phyloP scores from a whole-genome alignment of 2,113 vertebrate species.

The Emydocephalus ijimae region DNA sequence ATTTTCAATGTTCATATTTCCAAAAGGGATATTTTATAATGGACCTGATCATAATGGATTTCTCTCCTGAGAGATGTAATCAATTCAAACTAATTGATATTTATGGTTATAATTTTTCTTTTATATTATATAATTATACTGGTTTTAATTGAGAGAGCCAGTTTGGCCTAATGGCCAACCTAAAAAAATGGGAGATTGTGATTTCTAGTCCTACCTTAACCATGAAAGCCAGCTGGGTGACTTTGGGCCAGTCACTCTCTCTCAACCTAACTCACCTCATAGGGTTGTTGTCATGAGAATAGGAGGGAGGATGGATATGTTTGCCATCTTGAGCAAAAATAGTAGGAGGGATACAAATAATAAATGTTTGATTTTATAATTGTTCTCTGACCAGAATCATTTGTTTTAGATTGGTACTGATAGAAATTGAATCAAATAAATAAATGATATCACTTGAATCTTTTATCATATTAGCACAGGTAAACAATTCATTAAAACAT shows the following conservation, averaged over 20 bases:
- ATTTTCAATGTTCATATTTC: background rate
- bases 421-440: background rate
- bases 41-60: background rate
- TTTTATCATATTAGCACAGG: background rate
- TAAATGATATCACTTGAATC: background rate
- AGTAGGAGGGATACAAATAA: background rate
- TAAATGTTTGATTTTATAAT: background rate
- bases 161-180: background rate
- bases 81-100: background rate
- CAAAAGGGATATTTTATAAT: background rate
- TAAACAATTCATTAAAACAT: conserved; percentile 2
- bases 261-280: background rate
- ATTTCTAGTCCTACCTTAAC: background rate
- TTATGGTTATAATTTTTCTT: background rate
- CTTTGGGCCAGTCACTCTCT: background rate
- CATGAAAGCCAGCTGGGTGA: background rate
- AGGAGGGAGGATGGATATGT: background rate
- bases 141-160: background rate
- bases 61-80: background rate
- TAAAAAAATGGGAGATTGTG: background rate
- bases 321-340: background rate
- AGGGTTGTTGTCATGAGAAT: background rate
- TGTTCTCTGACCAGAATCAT: background rate
- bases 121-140: background rate
- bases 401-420: background rate